Base-by-base conservation (phyloP, 2,888 invertebrate genomes). In the Rotaria magnacalcarata region DNA sequence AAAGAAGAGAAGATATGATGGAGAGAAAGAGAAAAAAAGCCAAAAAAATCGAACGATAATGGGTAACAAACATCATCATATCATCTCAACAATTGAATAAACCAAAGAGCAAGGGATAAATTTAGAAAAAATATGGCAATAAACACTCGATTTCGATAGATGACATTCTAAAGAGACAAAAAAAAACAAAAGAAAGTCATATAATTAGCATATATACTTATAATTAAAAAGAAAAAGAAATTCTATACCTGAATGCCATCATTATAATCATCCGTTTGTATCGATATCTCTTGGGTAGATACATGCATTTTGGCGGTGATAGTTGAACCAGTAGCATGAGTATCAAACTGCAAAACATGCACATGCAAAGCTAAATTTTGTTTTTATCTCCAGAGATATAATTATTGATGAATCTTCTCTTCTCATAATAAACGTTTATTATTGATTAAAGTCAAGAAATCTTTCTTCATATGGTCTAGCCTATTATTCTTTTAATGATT, bases 101-200 rank as follows among this genome's bases (percentile, higher is more conserved):
- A 86, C 86, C 86, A 86, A 50, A 86, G 75, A 67, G 86, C 86
- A 19, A 86, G 56, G 41, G 86, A 86, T 86, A 86, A 80, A 80
- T 86, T 86, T 75, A 86, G 85, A 75, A 86, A 85, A 60, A 86
- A 85, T 54, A 86, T 86, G 43, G 85, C 85, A 41, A 86, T 75
- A 84, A 86, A 85, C 50, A 86, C 47, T 34, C 86, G 85, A 84
- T 86, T 85, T 56, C 86, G 86, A 47, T 85, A 58, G 56, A 86
- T 74, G n/a, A 85, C 85, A 86, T 86, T 85, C 86, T 86, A 60
- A 10, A 34, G 34, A 34, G 34, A 34, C 34, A 47, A 41, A 84
- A 52, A 84, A 86, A 47, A 80, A 21, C n/a, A 47, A n/a, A 24
- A 47, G 21, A 21, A 34, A 47, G 0, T 67, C 19, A 80, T 80